Evolutionary conservation across 2,888 invertebrate genomes (phyloP).

Genomic region (Cenopis cana): DNA sequence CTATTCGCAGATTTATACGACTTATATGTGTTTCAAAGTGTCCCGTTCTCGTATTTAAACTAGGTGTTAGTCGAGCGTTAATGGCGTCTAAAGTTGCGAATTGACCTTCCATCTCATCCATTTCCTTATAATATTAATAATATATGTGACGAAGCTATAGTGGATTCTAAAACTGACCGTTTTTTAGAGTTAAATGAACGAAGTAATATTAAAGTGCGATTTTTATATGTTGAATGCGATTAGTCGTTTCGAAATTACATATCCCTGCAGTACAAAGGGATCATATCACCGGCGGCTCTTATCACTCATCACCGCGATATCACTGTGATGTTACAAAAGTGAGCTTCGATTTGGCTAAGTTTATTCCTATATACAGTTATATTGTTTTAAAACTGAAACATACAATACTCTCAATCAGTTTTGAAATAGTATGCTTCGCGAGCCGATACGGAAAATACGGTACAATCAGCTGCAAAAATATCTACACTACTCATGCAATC

Average conservation of each 20-base stretch:
- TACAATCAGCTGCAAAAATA: neutral
- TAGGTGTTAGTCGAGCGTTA: slow-evolving; percentile 23
- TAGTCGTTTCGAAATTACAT: slow-evolving; percentile 65
- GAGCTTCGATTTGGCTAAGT: slow-evolving; percentile 35
- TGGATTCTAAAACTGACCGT: slow-evolving; percentile 37
- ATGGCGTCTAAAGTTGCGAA: slow-evolving; percentile 28
- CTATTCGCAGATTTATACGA: slow-evolving; percentile 38
- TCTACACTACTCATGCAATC: neutral
- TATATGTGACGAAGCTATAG: slow-evolving; percentile 41
- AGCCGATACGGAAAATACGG: slow-evolving; percentile 55
- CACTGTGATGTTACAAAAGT: slow-evolving; percentile 2
- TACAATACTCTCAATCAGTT: slow-evolving; percentile 26
- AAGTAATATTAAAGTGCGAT: slow-evolving; percentile 43
- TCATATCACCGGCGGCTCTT: slow-evolving; percentile 59
- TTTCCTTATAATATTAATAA: slow-evolving; percentile 28
- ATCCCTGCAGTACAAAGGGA: slow-evolving; percentile 77
- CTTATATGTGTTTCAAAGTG: slow-evolving; percentile 46
- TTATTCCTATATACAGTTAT: slow-evolving; percentile 16
- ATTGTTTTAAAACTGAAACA: slow-evolving; percentile 32
- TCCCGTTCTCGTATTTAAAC: slow-evolving; percentile 17
- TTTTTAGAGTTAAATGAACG: slow-evolving; percentile 32
- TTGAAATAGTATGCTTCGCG: slow-evolving; percentile 45
- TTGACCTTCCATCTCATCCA: slow-evolving; percentile 29
- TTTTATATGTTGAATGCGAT: slow-evolving; percentile 44
- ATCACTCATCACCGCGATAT: slow-evolving; percentile 13